These are phyloP conservation scores for Morelia viridis DNA, from an alignment of 2,797 vertebrate species.

Conservation along the genomic window DNA sequence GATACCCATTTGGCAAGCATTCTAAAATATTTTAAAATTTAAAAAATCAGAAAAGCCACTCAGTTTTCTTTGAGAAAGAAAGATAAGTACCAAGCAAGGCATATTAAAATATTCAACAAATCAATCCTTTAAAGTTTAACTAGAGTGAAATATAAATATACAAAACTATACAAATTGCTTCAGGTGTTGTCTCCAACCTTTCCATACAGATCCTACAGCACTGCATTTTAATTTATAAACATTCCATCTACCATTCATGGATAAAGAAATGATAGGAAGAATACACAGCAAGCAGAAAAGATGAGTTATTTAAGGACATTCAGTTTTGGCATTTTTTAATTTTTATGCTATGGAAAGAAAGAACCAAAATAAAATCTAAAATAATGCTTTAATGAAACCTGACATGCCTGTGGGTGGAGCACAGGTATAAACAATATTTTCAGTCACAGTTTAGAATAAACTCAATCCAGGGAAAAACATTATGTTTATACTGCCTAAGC, in stretches of 20 bases:
- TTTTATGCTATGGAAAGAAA: constrained; percentile 38
- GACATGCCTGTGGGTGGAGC: not conserved
- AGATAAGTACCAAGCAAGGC: constrained; percentile 58
- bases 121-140: constrained; percentile 51
- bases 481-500: not conserved
- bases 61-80: constrained; percentile 53
- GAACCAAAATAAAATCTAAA: constrained; percentile 44
- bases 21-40: constrained; percentile 53
- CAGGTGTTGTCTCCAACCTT: constrained; percentile 16
- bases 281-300: not conserved
- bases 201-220: constrained; percentile 36
- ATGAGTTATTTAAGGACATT: not conserved
- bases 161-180: constrained; percentile 48
- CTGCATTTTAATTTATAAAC: constrained; percentile 33
- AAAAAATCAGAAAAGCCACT: constrained; percentile 57
- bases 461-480: not conserved
- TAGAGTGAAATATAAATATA: constrained; percentile 50
- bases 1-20: constrained; percentile 61
- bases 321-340: constrained; percentile 27
- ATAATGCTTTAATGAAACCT: constrained; percentile 22
- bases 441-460: constrained; percentile 8
- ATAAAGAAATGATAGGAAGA: constrained; percentile 24
- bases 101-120: constrained; percentile 61
- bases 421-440: not conserved
- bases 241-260: constrained; percentile 46